These are phyloP conservation scores for Holothuria glaberrima DNA, from an alignment of 35 echinoderm and acorn worm genomes.

Conservation along the genomic window DNA sequence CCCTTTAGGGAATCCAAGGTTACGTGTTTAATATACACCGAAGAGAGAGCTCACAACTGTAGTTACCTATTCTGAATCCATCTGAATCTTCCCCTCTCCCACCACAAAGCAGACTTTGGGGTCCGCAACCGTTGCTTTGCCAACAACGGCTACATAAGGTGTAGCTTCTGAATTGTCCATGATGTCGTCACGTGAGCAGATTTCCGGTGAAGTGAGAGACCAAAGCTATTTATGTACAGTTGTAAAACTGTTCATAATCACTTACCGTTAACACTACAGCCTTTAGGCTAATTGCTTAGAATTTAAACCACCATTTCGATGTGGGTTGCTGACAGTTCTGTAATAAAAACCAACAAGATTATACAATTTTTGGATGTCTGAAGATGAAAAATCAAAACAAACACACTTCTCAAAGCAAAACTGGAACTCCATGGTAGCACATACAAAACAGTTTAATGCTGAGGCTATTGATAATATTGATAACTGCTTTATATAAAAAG, in stretches of 20 bases:
- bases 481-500: not conserved
- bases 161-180: not conserved
- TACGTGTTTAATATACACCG: not conserved
- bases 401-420: not conserved
- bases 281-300: too few species aligned
- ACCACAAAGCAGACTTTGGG: slow-evolving; percentile 9
- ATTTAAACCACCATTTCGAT: not conserved
- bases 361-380: not conserved
- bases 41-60: slow-evolving; percentile 29
- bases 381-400: not conserved
- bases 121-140: slow-evolving; percentile 16
- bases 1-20: not conserved
- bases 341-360: not conserved
- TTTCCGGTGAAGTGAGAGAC: slow-evolving; percentile 9
- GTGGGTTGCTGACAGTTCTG: not conserved
- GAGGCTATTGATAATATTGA: not conserved
- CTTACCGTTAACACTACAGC: too few species aligned
- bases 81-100: not conserved
- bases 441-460: not conserved
- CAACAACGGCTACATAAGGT: not conserved
- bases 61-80: not conserved
- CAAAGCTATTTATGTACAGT: too few species aligned
- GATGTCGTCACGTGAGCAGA: slow-evolving; percentile 4
- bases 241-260: too few species aligned
- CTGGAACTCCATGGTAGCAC: too few species aligned